Conservation (phyloP, 2,797 vertebrate species). For the Toxotes lorentzi region DNA sequence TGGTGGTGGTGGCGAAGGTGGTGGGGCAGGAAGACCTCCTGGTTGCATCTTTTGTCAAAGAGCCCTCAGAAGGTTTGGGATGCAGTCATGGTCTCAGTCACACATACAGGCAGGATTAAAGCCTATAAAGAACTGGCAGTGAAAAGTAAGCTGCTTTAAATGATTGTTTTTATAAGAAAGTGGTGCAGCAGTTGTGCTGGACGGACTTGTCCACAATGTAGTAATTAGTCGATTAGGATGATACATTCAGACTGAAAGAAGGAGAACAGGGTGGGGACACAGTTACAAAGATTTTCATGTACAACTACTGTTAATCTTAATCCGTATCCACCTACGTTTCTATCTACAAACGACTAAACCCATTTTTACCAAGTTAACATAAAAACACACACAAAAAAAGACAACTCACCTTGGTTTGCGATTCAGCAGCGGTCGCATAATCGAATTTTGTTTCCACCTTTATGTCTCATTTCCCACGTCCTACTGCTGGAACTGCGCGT, state of each 20-base stretch:
- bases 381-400: not conserved
- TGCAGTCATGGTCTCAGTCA: constrained; percentile 39
- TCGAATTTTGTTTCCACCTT: not conserved
- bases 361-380: not conserved
- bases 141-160: not conserved
- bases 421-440: not conserved
- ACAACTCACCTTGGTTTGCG: too few relatives aligned
- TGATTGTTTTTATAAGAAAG: not conserved
- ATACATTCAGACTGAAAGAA: constrained; percentile 45
- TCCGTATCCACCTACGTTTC: not conserved
- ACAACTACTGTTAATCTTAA: not conserved
- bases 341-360: not conserved
- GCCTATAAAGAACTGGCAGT: not conserved
- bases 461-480: not conserved
- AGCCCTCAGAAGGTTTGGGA: constrained; percentile 44
- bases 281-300: constrained; percentile 7
- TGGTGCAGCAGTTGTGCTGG: not conserved
- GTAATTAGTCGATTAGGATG: constrained; percentile 38
- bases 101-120: constrained; percentile 9
- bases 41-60: constrained; percentile 65
- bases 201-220: constrained; percentile 21
- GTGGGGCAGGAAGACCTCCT: constrained; percentile 50
- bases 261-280: constrained; percentile 45
- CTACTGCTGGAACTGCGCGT: constrained; percentile 27
- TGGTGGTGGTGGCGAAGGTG: constrained; percentile 26